phyloP scores from a whole-genome alignment of 2,797 vertebrate genomes.

The Hemibagrus guttatus region DNA sequence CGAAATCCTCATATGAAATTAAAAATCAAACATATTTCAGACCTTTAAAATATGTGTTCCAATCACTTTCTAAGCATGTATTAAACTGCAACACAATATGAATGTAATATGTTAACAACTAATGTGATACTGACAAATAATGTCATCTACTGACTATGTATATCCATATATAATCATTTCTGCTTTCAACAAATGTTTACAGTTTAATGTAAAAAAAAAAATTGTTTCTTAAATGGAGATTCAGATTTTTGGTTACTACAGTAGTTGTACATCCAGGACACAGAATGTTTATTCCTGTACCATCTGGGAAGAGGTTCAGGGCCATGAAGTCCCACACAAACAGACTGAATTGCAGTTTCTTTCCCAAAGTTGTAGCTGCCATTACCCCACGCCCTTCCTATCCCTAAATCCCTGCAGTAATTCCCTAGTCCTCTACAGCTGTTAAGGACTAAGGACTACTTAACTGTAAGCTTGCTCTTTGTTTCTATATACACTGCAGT shows the following conservation, averaged over 20 bases:
- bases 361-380: no score
- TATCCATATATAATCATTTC: not conserved
- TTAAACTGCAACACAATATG: not conserved
- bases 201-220: not conserved
- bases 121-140: not conserved
- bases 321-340: no score
- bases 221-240: not conserved
- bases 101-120: not conserved
- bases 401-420: no score
- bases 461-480: no score
- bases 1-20: not conserved
- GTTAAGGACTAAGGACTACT: no score
- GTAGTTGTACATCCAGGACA: not conserved
- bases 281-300: no score
- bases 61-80: not conserved
- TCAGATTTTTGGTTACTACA: not conserved
- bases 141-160: not conserved
- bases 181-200: not conserved
- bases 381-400: no score
- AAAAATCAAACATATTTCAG: no score
- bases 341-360: no score
- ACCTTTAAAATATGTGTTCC: not conserved
- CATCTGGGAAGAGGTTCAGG: no score
- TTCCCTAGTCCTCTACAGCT: no score
- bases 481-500: no score